These are phyloP conservation scores for Guaruba guarouba DNA, from an alignment of 2,113 vertebrate genomes.

Conservation along the genomic window DNA sequence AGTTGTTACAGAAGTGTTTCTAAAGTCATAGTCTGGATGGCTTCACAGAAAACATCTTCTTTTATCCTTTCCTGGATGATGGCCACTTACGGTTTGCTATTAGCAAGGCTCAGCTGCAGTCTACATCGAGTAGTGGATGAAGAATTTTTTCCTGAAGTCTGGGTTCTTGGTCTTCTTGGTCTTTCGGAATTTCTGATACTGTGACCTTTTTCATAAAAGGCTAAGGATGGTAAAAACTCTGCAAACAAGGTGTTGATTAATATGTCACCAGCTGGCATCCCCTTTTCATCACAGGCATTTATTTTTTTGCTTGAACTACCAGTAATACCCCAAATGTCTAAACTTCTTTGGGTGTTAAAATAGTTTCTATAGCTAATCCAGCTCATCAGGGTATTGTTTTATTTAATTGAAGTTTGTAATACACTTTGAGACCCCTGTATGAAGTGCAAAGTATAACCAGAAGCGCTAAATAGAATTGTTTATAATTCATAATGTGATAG, in stretches of 20 bases:
- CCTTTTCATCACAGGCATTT: background rate
- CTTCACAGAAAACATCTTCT: background rate
- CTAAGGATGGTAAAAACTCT: background rate
- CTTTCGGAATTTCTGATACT: background rate
- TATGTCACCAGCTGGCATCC: background rate
- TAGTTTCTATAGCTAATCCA: background rate
- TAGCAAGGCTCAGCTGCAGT: conserved; percentile 13
- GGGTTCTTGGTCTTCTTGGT: background rate
- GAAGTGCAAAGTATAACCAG: conserved; percentile 20
- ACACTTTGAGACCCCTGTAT: background rate
- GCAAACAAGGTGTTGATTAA: background rate
- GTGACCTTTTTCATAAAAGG: background rate
- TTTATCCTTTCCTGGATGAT: background rate
- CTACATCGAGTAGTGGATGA: background rate
- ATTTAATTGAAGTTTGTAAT: conserved; percentile 53
- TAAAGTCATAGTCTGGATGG: background rate
- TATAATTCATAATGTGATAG: conserved; percentile 61
- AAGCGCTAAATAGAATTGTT: conserved; percentile 46
- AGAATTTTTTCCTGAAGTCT: background rate
- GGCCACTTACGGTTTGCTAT: conserved; percentile 9
- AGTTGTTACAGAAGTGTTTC: background rate
- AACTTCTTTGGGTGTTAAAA: background rate
- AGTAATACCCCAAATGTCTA: background rate
- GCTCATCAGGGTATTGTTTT: conserved; percentile 23
- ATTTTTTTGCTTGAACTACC: background rate